Conservation (phyloP, 2,797 vertebrate genomes). For the Dendrocincla tyrannina region DNA sequence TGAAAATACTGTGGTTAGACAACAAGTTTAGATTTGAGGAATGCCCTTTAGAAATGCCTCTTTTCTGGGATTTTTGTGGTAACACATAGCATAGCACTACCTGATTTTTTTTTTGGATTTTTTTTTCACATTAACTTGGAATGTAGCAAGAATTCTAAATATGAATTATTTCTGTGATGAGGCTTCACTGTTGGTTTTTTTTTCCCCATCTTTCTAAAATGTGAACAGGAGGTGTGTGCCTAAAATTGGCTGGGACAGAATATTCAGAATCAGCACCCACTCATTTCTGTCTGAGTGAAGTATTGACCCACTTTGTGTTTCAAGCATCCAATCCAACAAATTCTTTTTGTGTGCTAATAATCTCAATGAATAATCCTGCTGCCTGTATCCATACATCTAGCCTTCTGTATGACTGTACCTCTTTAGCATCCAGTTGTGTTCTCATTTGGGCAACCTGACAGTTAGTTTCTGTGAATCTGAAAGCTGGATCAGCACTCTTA, state of each 20-base stretch:
- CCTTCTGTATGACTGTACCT: not conserved
- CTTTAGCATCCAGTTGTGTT: conserved; percentile 3
- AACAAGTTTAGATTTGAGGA: conserved; percentile 18
- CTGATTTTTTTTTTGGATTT: not conserved
- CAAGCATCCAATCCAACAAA: conserved; percentile 5
- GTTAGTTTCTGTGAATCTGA: not conserved
- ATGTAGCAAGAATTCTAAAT: conserved; percentile 24
- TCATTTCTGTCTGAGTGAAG: conserved; percentile 63
- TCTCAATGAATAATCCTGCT: conserved; percentile 33
- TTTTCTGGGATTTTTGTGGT: conserved; percentile 12
- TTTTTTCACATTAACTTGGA: not conserved
- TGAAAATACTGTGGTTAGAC: not conserved
- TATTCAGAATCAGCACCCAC: conserved; percentile 59
- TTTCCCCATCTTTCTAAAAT: conserved; percentile 19
- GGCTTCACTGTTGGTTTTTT: not conserved
- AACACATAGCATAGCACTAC: not conserved
- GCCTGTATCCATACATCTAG: not conserved
- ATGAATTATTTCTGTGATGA: conserved; percentile 4
- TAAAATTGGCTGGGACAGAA: conserved; percentile 57
- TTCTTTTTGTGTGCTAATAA: conserved; percentile 28
- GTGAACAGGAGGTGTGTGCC: conserved; percentile 51
- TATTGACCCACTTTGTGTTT: conserved; percentile 55
- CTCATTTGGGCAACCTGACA: not conserved
- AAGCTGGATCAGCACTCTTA: conserved; percentile 20
- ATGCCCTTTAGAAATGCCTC: conserved; percentile 30